Evolutionary conservation across 2,797 vertebrate species (phyloP), one percentile per base, ranked within the genome.

Genomic region (Labroides dimidiatus): DNA sequence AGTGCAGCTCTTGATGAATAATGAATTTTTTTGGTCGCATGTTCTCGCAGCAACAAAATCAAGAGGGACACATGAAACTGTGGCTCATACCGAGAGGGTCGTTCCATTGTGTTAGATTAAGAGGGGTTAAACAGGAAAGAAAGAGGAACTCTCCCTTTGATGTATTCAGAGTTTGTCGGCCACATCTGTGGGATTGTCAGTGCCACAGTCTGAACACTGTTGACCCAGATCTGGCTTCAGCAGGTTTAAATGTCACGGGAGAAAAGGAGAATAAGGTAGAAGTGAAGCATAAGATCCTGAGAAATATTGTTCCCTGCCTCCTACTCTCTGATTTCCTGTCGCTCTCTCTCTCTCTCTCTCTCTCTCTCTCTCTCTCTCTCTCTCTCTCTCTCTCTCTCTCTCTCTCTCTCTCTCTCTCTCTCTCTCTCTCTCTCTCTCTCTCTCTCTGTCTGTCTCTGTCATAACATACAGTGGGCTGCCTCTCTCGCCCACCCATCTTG

Each of bases 1-100:
- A 90, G 75, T 73, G 79, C 66, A 42, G 72, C 75, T 75, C 64
- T 68, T 77, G 24, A 84, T 89, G 57, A 89, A 86, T 80, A 87
- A 88, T 86, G 44, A 37, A 64, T 86, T 73, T 70, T 69, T 69
- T 50, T 43, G 37, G 69, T 74, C 30, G 19, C 33, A n/a, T 2
- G 14, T 69, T 84, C 63, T 53, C 57, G 66, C 75, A 69, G 58
- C 54, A 75, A 64, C 71, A 68, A 51, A 80, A 72, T 80, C 54
- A 81, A 65, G 66, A 75, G 67, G 58, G 61, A 75, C 72, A 74
- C 55, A 67, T 33, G 61, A 77, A 66, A 75, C 44, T 63, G 53
- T 57, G 5, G 3, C 63, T 73, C 54, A 15, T 17, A 58, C 52
- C 14, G 24, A 61, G 36, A 48, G 53, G 87, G 75, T 67, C 30